Base-by-base conservation (phyloP, 2,888 invertebrate genomes). In the Leucania comma region DNA sequence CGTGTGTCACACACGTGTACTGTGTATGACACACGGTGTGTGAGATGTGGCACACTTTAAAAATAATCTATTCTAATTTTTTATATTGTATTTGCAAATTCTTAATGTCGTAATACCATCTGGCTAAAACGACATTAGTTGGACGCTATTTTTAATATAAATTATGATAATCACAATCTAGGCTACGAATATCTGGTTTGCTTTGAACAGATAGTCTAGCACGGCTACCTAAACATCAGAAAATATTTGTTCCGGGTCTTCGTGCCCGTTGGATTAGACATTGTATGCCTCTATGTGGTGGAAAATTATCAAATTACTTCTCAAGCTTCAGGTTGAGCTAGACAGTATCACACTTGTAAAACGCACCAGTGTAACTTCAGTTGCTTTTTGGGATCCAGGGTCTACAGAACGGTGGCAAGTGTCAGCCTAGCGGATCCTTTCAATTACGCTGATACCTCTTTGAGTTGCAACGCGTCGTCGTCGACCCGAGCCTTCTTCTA, bases 111-210 rank as follows among this genome's bases (percentile, higher is more conserved):
- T 2, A n/a, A 56, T 56, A 32, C 12, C n/a, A 54, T 29, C 20
- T 54, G 54, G 5, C 10, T 12, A 32, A 24, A 57, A 57, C 57
- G 35, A 35, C 56, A 57, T 22, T 35, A 22, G 22, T 22, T 57
- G 4, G 54, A 4, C 29, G n/a, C 32, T 57, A 35, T 57, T 57
- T 54, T 54, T 54, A 53, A 54, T 54, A 54, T 32, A 29, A 54
- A 54, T 54, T 54, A 54, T 53, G 53, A 1, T 26, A 53, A 53
- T 53, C 26, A 51, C 20, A 29, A 20, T 54, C 10, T n/a, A 48
- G n/a, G 46, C 46, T n/a, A 42, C 42, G 6, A 54, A 20, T 32
- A 29, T 54, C 20, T n/a, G 4, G 20, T 54, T 20, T n/a, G 10
- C 54, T 29, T 29, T 20, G 54, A 29, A 54, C 5, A 26, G 9